phyloP scores from a whole-genome alignment of 2,888 invertebrate species.

The Philaethria dido region DNA sequence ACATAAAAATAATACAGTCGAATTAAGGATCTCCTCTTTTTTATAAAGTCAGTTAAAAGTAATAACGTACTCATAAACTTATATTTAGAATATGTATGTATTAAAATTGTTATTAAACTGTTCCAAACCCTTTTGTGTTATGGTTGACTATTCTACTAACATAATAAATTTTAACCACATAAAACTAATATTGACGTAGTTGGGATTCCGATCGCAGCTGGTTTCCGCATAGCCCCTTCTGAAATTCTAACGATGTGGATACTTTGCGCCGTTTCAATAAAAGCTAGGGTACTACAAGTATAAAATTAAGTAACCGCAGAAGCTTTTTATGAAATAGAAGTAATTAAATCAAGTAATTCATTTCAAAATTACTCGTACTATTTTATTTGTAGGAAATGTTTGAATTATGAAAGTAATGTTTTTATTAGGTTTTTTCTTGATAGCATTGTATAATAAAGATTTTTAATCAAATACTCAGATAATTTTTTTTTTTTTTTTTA shows the following conservation, averaged over 20 bases:
- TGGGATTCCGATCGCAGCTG: constrained; percentile 30
- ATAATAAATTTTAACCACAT: constrained; percentile 28
- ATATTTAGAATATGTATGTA: constrained; percentile 1
- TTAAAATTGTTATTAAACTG: background rate
- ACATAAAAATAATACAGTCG: too few relatives aligned
- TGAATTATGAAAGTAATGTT: background rate
- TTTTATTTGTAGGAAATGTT: background rate
- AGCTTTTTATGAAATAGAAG: background rate
- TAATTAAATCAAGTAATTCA: background rate
- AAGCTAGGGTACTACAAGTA: constrained; percentile 12
- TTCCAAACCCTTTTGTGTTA: background rate
- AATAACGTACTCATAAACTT: too few relatives aligned
- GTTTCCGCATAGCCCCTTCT: constrained; percentile 17
- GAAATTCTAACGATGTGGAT: constrained; percentile 28
- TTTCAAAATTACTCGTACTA: background rate
- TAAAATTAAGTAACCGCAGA: background rate
- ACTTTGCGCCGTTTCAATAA: constrained; percentile 25
- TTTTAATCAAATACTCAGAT: too few relatives aligned
- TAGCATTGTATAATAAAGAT: too few relatives aligned
- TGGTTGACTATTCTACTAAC: constrained; percentile 5
- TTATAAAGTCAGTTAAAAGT: too few relatives aligned
- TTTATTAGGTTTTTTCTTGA: too few relatives aligned
- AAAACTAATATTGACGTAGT: constrained; percentile 34
- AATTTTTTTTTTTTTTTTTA: too few relatives aligned
- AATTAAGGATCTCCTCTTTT: too few relatives aligned